A percentile compares a stretch with the other conserved stretches of the same genome.
Evolutionary conservation across 2,113 vertebrate genomes (phyloP).

Genomic region (Daboia siamensis): DNA sequence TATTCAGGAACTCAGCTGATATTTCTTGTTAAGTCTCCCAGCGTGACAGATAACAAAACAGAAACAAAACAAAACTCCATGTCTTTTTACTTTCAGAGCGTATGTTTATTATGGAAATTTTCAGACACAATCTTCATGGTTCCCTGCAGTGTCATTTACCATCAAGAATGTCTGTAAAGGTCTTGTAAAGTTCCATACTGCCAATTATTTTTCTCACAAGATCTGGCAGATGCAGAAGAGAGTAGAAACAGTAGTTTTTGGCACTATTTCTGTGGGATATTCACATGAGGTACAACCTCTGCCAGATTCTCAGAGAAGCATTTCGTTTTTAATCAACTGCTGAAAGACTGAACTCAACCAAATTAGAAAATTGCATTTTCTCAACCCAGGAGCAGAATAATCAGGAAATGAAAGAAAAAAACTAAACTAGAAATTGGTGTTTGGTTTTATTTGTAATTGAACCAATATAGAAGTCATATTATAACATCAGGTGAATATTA

Average conservation of each 20-base stretch:
- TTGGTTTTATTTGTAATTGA: neutral
- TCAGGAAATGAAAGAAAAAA: neutral
- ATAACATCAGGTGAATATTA: neutral
- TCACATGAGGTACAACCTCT: conserved; percentile 45
- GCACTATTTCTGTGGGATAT: conserved; percentile 38
- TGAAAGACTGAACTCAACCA: conserved; percentile 12
- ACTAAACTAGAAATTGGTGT: neutral
- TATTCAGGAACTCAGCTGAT: neutral
- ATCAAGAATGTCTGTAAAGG: conserved; percentile 5
- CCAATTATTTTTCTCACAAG: conserved; percentile 45
- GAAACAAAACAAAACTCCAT: neutral
- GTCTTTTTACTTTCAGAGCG: conserved; percentile 20
- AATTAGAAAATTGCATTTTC: neutral
- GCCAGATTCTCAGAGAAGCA: conserved; percentile 49
- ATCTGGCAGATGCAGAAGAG: conserved; percentile 42
- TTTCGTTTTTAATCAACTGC: conserved; percentile 45
- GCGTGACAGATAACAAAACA: conserved; percentile 14
- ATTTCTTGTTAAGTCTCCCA: neutral
- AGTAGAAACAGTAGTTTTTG: conserved; percentile 56
- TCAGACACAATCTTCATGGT: conserved; percentile 17
- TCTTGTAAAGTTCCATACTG: neutral
- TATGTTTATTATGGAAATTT: conserved; percentile 22
- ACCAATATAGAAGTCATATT: neutral
- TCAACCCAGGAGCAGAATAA: neutral
- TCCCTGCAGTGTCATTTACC: conserved; percentile 20